Conservation (phyloP, 2,113 vertebrate species). For the Turdus rufiventris region DNA sequence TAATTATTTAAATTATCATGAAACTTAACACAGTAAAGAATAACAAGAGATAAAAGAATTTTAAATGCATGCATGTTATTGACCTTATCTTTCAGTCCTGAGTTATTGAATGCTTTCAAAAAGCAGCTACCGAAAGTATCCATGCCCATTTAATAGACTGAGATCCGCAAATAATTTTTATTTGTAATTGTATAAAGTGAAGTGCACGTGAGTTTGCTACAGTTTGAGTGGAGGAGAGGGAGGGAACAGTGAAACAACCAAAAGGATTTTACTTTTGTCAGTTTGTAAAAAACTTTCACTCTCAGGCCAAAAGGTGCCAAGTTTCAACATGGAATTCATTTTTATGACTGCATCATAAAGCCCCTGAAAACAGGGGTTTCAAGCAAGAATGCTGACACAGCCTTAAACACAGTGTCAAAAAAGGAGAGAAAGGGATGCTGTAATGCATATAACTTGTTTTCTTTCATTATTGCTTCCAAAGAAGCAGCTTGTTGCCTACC, state of each 20-base stretch:
- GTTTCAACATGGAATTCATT: conserved; percentile 65
- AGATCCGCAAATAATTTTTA: conserved; percentile 36
- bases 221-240: neutral
- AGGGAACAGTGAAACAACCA: conserved; percentile 6
- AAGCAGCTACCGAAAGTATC: neutral
- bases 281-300: conserved; percentile 49
- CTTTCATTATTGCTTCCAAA: conserved; percentile 73
- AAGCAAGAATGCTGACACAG: conserved; percentile 64
- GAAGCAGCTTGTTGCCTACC: conserved; percentile 65
- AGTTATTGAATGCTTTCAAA: conserved; percentile 21
- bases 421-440: neutral
- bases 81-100: neutral
- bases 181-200: conserved; percentile 21
- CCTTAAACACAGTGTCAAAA: conserved; percentile 35
- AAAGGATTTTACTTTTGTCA: conserved; percentile 41
- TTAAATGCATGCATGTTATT: neutral
- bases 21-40: neutral
- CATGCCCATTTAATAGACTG: neutral
- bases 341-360: conserved; percentile 67
- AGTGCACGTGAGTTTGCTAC: neutral
- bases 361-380: conserved; percentile 25
- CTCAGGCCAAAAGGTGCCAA: conserved; percentile 53
- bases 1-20: neutral
- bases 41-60: neutral
- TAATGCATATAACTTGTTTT: conserved; percentile 65